These are phyloP conservation scores for Ageneiosus marmoratus DNA, from an alignment of 2,113 vertebrate genomes.

Conservation along the genomic window DNA sequence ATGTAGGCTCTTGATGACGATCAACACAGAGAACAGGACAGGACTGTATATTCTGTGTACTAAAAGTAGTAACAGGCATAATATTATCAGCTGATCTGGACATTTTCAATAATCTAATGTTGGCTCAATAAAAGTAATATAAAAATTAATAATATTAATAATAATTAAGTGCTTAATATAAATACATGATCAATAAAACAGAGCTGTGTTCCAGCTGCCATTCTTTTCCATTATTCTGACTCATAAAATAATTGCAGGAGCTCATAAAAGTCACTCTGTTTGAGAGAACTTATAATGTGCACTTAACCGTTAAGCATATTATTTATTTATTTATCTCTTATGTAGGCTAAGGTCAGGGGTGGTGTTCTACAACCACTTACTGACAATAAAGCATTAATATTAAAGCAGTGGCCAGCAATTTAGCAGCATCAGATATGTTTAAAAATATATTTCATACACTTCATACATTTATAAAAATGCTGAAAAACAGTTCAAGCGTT, in stretches of 20 bases:
- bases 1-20: neutral
- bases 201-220: neutral
- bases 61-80: neutral
- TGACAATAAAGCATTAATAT: neutral
- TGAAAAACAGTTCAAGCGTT: neutral
- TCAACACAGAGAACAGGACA: conserved; percentile 17
- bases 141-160: neutral
- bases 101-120: neutral
- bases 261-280: neutral
- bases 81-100: neutral
- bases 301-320: neutral
- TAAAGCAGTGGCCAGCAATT: neutral
- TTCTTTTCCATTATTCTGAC: neutral
- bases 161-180: neutral
- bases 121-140: neutral
- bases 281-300: neutral
- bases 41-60: neutral
- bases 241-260: neutral
- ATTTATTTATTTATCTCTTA: neutral
- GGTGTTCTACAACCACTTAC: neutral
- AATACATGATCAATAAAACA: neutral
- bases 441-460: neutral
- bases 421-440: neutral
- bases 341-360: neutral
- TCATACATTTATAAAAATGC: neutral